A percentile compares a stretch with the other conserved stretches of the same genome.
These are phyloP conservation scores for Porites evermanni DNA, from an alignment of 92 coral and sea anemone species.

Conservation along the genomic window DNA sequence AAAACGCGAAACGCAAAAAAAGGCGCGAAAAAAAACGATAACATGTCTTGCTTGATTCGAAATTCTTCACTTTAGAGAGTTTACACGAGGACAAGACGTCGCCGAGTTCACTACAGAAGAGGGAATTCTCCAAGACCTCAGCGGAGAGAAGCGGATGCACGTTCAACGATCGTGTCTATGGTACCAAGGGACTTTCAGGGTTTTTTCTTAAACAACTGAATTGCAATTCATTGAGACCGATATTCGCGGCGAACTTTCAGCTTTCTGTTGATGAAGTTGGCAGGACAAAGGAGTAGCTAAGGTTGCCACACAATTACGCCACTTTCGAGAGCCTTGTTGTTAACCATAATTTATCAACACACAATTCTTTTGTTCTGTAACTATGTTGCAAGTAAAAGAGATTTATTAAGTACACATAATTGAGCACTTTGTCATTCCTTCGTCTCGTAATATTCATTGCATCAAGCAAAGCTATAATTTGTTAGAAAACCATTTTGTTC, in stretches of 20 bases:
- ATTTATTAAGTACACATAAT: neutral
- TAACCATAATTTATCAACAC: neutral
- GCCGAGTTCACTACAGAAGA: constrained; percentile 6
- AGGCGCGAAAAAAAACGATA: neutral
- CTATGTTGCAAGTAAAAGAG: neutral
- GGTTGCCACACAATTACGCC: constrained; percentile 1
- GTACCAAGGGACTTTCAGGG: constrained; percentile 41
- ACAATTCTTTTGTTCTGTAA: neutral
- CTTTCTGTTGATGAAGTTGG: constrained; percentile 5
- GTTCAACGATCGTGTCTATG: constrained; percentile 51
- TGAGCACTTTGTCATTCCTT: neutral
- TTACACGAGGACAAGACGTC: constrained; percentile 28
- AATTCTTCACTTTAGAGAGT: constrained; percentile 8
- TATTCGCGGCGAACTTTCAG: constrained; percentile 19
- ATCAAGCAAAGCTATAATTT: too few species aligned
- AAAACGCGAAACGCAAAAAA: neutral
- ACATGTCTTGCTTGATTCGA: neutral
- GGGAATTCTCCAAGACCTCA: constrained; percentile 27
- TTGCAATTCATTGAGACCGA: neutral
- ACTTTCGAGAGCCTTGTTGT: constrained; percentile 2
- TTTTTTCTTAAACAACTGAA: constrained; percentile 10
- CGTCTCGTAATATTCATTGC: too few species aligned
- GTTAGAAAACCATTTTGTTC: neutral
- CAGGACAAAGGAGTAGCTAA: neutral
- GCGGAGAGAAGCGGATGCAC: constrained; percentile 41